Evolutionary conservation across 2,888 invertebrate genomes (phyloP).

Genomic region (Drosophila helvetica): DNA sequence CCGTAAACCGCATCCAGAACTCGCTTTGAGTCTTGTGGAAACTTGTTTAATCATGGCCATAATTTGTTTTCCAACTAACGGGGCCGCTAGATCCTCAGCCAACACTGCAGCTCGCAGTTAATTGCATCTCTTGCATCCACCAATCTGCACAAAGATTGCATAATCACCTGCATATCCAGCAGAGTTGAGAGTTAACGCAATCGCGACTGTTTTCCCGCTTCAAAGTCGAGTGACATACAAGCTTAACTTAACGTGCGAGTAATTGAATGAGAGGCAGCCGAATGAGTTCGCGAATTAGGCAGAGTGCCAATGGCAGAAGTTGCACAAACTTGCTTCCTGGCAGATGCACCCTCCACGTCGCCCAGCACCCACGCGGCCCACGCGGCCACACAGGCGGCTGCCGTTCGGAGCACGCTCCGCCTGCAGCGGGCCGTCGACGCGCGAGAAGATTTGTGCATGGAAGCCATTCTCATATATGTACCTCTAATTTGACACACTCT

Average conservation of each 20-base stretch:
- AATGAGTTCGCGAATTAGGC: constrained; percentile 44
- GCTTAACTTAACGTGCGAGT: constrained; percentile 32
- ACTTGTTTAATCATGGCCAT: constrained; percentile 1
- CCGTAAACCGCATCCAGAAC: too few relatives aligned
- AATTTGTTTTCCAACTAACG: not conserved
- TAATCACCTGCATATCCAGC: constrained; percentile 28
- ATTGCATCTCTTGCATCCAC: constrained; percentile 46
- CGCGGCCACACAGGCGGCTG: constrained; percentile 31
- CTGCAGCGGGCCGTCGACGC: constrained; percentile 19
- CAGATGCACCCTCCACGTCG: too few relatives aligned
- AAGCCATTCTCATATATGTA: constrained; percentile 37
- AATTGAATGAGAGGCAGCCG: constrained; percentile 58
- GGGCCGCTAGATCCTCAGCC: constrained; percentile 6
- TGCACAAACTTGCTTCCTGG: constrained; percentile 23
- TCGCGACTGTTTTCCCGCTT: constrained; percentile 36
- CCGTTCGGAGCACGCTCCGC: not conserved
- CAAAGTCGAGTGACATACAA: constrained; percentile 45
- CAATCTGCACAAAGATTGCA: constrained; percentile 37
- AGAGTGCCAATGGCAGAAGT: constrained; percentile 51
- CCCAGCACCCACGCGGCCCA: constrained; percentile 22
- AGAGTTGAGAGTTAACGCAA: constrained; percentile 46
- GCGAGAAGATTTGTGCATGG: constrained; percentile 21
- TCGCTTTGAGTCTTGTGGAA: not conserved
- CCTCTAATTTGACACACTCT: constrained; percentile 63
- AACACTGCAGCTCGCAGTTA: constrained; percentile 22